Conservation (phyloP, 2,797 vertebrate species). For the Nannoperca obscura region DNA sequence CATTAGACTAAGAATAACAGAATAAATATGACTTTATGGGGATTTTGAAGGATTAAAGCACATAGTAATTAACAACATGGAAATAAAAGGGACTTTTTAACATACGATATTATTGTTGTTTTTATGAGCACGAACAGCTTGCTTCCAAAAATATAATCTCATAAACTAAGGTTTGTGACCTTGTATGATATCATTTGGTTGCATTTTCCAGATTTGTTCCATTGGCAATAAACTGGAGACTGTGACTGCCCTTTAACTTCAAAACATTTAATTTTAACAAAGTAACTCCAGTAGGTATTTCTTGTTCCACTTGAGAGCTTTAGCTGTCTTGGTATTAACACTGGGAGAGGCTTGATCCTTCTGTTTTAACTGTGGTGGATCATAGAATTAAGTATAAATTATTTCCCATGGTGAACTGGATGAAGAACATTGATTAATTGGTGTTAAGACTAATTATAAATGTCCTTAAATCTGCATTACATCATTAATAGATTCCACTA, state of each 20-base stretch:
- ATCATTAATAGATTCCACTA: slow-evolving; percentile 64
- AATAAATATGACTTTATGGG: slow-evolving; percentile 50
- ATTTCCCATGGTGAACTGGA: slow-evolving; percentile 47
- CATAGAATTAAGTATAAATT: slow-evolving; percentile 46
- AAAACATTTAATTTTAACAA: slow-evolving; percentile 19
- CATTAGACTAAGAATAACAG: slow-evolving; percentile 37
- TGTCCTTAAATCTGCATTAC: slow-evolving; percentile 64
- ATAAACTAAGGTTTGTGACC: slow-evolving; percentile 18
- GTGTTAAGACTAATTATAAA: slow-evolving; percentile 65
- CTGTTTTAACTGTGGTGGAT: slow-evolving; percentile 53
- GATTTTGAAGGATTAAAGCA: slow-evolving; percentile 57
- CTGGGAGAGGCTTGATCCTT: slow-evolving; percentile 50
- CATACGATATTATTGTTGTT: slow-evolving; percentile 3
- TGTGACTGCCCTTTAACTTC: slow-evolving; percentile 4
- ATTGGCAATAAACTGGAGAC: neutral
- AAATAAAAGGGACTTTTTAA: slow-evolving; percentile 32
- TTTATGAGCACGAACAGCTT: slow-evolving; percentile 16
- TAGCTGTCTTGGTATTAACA: slow-evolving; percentile 13
- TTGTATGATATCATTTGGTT: neutral
- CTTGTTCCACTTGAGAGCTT: slow-evolving; percentile 38
- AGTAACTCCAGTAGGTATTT: slow-evolving; percentile 18
- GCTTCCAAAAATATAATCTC: slow-evolving; percentile 27
- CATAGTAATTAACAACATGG: slow-evolving; percentile 42
- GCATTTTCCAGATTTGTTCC: slow-evolving; percentile 10
- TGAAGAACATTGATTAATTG: slow-evolving; percentile 63